Base-by-base conservation (phyloP, 2,888 invertebrate genomes). In the Cheiracanthium punctorium region DNA sequence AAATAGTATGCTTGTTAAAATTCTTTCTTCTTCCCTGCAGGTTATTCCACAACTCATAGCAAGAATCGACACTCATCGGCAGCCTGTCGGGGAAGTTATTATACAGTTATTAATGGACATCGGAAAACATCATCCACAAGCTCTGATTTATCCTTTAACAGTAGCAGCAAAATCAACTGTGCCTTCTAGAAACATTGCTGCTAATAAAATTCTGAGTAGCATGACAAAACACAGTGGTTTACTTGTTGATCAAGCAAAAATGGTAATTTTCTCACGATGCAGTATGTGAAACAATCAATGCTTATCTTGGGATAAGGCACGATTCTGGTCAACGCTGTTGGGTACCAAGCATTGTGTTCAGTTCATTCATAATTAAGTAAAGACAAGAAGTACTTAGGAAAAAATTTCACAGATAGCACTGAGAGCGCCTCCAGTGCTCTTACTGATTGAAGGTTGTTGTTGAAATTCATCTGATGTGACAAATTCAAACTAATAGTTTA, bases 21-120 rank as follows among this genome's bases (percentile, higher is more conserved):
- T n/a, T n/a, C n/a, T 58, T n/a, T 1, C 10, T 10, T 24, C 28
- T 7, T 5, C 14, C 33, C 10, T 74, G 14, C 89, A 93, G 93
- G 98, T 99, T 0, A 98, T 99, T 89, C 99, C 99, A 0, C 99
- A 99, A 91, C 93, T 99, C 37, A 99, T 99, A 89, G 99, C 99
- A 0, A 94, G 99, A 76, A 98, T 99, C 88, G 99, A 99, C 91
- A 98, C 98, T 0, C 96, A 96, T 0, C 93, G 97, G 43, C 95
- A 95, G 76, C 92, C 97, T 77, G 98, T 99, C 0, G 96, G 96
- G 0, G 95, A 96, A 88, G 93, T 98, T 65, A 98, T 99, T 87
- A 97, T 98, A 91, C 96, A 97, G 90, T 93, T 99, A 28, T 93
- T 99, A 24, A 96, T 97, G 87, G 99, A 99, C 90, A 98, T 99